Conservation (phyloP, 2,888 invertebrate species). For the Chrysolina haemoptera region DNA sequence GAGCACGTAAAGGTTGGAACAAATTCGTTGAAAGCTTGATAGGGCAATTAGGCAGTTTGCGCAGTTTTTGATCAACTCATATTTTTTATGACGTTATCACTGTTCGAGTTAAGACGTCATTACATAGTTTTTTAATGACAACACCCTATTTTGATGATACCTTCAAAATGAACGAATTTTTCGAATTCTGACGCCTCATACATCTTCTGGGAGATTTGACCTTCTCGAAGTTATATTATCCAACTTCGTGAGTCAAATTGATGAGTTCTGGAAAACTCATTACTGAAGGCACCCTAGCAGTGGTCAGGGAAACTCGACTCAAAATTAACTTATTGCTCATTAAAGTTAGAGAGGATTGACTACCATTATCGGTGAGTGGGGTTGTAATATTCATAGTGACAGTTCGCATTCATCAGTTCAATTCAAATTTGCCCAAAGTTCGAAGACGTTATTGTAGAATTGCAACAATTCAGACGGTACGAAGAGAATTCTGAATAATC, state of each 20-base stretch:
- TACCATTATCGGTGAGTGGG: conserved; percentile 6
- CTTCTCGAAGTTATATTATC: not conserved
- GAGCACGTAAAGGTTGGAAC: no score
- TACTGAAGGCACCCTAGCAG: conserved; percentile 1
- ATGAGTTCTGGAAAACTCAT: conserved; percentile 15
- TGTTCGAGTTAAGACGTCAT: no score
- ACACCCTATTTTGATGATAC: no score
- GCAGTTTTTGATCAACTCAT: no score
- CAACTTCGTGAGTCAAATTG: not conserved
- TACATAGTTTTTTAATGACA: no score
- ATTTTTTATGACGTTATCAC: no score
- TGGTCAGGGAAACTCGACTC: conserved; percentile 16
- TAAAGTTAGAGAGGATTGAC: conserved; percentile 8
- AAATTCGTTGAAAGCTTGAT: no score
- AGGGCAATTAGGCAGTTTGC: no score
- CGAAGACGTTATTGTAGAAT: not conserved
- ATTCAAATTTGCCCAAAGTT: not conserved
- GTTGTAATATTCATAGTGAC: not conserved
- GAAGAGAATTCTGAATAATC: no score
- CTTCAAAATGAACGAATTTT: no score
- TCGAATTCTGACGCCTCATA: not conserved
- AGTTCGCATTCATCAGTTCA: not conserved
- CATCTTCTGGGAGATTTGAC: not conserved
- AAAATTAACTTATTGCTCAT: conserved; percentile 10
- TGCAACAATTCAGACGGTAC: no score